These are phyloP conservation scores for Eurosta solidaginis DNA, from an alignment of 1,140 invertebrate genomes.

Conservation along the genomic window DNA sequence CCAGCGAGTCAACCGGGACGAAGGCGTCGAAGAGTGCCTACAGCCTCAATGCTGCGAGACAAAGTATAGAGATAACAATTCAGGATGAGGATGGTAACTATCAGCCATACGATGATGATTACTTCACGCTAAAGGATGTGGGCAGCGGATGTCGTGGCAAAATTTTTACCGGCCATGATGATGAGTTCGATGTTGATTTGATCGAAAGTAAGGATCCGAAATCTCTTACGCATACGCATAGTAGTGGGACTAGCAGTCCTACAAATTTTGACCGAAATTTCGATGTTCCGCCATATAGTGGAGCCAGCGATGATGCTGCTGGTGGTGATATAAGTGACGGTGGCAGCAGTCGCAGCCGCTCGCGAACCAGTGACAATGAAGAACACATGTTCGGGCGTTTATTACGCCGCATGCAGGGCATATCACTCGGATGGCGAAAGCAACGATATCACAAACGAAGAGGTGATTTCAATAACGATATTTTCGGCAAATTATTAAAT, in stretches of 20 bases:
- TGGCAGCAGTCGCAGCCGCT: slow-evolving; percentile 45
- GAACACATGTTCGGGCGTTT: slow-evolving; percentile 50
- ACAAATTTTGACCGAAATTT: neutral
- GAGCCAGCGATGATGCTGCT: slow-evolving; percentile 46
- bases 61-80: slow-evolving; percentile 58
- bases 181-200: slow-evolving; percentile 35
- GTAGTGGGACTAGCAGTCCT: neutral
- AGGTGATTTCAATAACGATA: slow-evolving; percentile 46
- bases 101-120: slow-evolving; percentile 55
- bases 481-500: neutral
- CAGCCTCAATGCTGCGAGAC: slow-evolving; percentile 50
- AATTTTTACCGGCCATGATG: slow-evolving; percentile 46
- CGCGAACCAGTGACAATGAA: slow-evolving; percentile 45
- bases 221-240: neutral
- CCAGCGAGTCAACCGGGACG: slow-evolving; percentile 18
- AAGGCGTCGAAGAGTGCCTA: slow-evolving; percentile 43
- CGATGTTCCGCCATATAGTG: slow-evolving; percentile 40
- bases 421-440: slow-evolving; percentile 56
- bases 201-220: neutral
- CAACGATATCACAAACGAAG: slow-evolving; percentile 56
- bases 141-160: slow-evolving; percentile 27
- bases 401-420: slow-evolving; percentile 50
- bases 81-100: slow-evolving; percentile 57
- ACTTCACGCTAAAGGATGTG: slow-evolving; percentile 39
- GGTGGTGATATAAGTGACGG: slow-evolving; percentile 55